Base-by-base conservation (phyloP, 2,797 vertebrate species). In the Anguilla pacifica region DNA sequence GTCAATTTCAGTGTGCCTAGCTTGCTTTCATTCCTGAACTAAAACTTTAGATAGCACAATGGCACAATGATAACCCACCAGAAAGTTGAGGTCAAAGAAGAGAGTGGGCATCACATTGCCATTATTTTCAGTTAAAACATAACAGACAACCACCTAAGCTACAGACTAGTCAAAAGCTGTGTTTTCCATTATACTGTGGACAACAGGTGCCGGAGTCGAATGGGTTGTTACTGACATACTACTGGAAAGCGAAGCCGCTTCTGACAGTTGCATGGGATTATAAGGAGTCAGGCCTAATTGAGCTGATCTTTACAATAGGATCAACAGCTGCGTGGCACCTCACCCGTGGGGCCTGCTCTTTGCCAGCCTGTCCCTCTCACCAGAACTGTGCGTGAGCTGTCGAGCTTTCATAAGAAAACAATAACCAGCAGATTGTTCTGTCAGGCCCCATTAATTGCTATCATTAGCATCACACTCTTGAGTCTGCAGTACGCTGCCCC, bases 381-480 rank as follows among this genome's bases (percentile, higher is more conserved):
- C 94, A 92, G 94, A 95, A 94, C 93, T 94, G 95, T 94, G 95
- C 94, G 96, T 96, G 95, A 96, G 95, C 96, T 95, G 97, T 94
- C 95, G 95, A 93, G 95, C 91, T 93, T 95, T 95, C 96, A 97
- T 97, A 97, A 96, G 95, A 95, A 96, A 96, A 98, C 98, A 99
- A 99, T 97, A 94, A 97, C 97, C 96, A 98, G 96, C 98, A 99
- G 98, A 98, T 98, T 99, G 98, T 97, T 96, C 97, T 99, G 98
- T 98, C 98, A 98, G 97, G 97, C 96, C 97, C 97, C 97, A 98
- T 99, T 99, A 98, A 97, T 97, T 96, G 95, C 96, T 96, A 97
- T 98, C 97, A 98, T 99, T 98, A 98, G 97, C 97, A 98, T 99
- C 97, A 97, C 96, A 97, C 96, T 97, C 96, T 95, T 95, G 95